Conservation (phyloP, 2,113 vertebrate genomes). For the Rhynchomys soricoides region DNA sequence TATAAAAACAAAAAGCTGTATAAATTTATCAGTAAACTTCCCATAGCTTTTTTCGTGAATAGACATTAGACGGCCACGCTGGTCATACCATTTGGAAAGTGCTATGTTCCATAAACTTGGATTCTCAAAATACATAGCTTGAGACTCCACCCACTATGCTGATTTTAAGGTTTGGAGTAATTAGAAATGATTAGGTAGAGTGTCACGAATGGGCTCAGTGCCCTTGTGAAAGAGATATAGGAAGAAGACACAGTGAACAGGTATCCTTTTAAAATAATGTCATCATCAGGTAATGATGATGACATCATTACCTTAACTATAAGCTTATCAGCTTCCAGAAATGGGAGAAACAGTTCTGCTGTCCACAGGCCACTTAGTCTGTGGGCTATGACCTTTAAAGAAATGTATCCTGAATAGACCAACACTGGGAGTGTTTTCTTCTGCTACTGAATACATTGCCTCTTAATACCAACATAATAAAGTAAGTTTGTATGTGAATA, state of each 20-base stretch:
- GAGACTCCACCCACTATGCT: not conserved
- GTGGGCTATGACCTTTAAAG: not conserved
- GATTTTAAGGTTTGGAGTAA: not conserved
- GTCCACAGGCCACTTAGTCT: not conserved
- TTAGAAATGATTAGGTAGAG: not conserved
- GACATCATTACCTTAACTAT: not conserved
- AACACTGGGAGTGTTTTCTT: not conserved
- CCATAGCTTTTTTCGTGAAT: not conserved
- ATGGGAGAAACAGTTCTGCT: not conserved
- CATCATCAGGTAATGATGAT: not conserved
- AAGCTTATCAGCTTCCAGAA: not conserved
- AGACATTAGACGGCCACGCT: too few relatives aligned
- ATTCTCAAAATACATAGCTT: not conserved
- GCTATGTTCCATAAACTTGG: not conserved
- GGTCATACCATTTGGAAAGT: not conserved
- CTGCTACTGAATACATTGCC: not conserved
- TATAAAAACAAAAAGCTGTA: not conserved
- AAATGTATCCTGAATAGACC: not conserved
- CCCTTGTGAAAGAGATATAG: fast-evolving
- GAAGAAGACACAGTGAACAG: not conserved
- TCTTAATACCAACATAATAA: not conserved
- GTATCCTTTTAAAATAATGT: fast-evolving
- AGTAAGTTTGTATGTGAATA: not conserved
- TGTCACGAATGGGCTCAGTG: not conserved
- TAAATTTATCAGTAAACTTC: not conserved